A percentile compares a stretch with the other conserved stretches of the same genome.
Conservation (phyloP, 1,140 invertebrate genomes). For the Lutraria rhynchaena region DNA sequence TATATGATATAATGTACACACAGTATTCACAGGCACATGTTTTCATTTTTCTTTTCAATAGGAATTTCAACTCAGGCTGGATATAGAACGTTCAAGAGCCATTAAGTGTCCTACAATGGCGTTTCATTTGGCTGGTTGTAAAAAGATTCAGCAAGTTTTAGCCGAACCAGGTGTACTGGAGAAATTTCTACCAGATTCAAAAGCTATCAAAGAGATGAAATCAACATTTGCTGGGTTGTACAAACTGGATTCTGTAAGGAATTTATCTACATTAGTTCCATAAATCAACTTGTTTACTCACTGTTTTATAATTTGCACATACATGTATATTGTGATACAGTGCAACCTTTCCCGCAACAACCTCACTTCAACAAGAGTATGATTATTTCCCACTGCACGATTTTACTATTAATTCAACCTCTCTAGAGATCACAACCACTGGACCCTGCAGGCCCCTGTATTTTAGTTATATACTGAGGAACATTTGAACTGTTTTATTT, state of each 20-base stretch:
- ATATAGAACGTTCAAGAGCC: conserved; percentile 92
- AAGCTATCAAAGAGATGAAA: conserved; percentile 85
- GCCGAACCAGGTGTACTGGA: conserved; percentile 89
- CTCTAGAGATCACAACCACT: too few species aligned
- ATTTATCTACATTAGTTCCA: too few species aligned
- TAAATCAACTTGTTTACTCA: too few species aligned
- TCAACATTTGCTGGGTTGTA: conserved; percentile 95
- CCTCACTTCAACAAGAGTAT: too few species aligned
- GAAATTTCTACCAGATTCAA: conserved; percentile 85
- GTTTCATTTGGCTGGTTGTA: conserved; percentile 85
- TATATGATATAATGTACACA: background rate
- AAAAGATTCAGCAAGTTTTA: conserved; percentile 92
- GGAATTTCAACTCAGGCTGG: conserved; percentile 93
- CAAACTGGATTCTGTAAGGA: conserved; percentile 87
- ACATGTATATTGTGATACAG: conserved; percentile 85
- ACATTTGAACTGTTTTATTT: too few species aligned
- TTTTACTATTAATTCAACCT: too few species aligned
- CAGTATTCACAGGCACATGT: background rate
- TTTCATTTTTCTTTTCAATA: conserved; percentile 67
- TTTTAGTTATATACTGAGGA: too few species aligned
- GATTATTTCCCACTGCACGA: too few species aligned
- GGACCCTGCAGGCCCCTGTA: too few species aligned
- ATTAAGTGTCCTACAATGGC: conserved; percentile 98
- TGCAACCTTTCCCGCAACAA: conserved; percentile 89
- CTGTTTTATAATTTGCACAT: background rate